Base-by-base conservation (phyloP, 1,140 invertebrate species). In the Cecropterus lyciades region DNA sequence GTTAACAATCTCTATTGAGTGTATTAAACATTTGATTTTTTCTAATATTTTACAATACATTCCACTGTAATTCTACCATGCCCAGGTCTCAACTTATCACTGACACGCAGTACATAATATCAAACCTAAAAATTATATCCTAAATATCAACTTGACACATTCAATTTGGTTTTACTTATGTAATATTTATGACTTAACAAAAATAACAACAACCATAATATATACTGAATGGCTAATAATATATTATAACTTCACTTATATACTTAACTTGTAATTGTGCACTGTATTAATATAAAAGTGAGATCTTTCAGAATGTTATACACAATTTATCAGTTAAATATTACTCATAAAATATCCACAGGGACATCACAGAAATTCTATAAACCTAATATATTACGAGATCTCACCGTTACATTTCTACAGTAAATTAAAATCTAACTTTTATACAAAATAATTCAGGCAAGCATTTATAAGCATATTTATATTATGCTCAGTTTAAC, bases 371-470 rank as follows among this genome's bases (percentile, higher is more conserved):
- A 85, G 79, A 79, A 73, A 62, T 65, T 77, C 69, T 86, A 83
- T 10, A 42, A 24, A 43, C 17, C 16, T 20, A 78, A 73, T 67
- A 77, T 82, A 7, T 33, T 80, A 77, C 80, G 78, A 84, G 81
- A 91, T 82, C 85, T 88, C 86, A 91, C 85, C 75, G 75, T 87
- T 87, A 87, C 76, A 88, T 89, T 91, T 60, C 75, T 67, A 86
- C 77, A 81, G 75, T 75, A 70, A 68, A 51, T 59, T 57, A 56
- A 70, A 72, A 48, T 66, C 42, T 51, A 37, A 69, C 40, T 55
- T 77, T 74, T 73, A 64, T 78, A 81, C 57, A 72, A 75, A 68
- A 78, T 59, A 67, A 71, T 65, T 69, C 49, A 77, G 76, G 79
- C 76, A 84, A 80, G 77, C 79, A 73, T 73, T 53, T 79, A 77